A percentile compares a stretch with the other conserved stretches of the same genome.
These are phyloP conservation scores for Papilio xuthus DNA, from an alignment of 1,140 invertebrate species.

Conservation along the genomic window DNA sequence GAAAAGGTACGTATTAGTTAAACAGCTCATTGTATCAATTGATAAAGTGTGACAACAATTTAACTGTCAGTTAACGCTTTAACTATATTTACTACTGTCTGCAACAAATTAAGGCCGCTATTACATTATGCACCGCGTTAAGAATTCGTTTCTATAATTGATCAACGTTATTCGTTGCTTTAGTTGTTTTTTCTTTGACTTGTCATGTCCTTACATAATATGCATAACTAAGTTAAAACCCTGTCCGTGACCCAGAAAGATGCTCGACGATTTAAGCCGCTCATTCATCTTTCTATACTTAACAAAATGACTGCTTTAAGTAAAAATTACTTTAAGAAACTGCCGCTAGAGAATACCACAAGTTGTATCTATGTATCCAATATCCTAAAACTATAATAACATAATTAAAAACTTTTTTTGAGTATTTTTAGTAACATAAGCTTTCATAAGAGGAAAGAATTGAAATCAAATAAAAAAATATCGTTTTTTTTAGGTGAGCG, in stretches of 20 bases:
- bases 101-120: constrained; percentile 10
- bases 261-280: not conserved
- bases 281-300: not conserved
- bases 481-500: constrained; percentile 73
- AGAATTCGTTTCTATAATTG: not conserved
- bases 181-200: not conserved
- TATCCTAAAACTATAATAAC: too few species aligned
- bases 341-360: too few species aligned
- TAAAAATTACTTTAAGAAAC: too few species aligned
- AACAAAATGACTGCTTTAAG: not conserved
- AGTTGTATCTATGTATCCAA: too few species aligned
- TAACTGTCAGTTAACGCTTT: constrained; percentile 27
- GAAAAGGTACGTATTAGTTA: constrained; percentile 65
- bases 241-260: not conserved
- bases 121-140: not conserved
- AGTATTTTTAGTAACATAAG: too few species aligned
- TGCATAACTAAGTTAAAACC: not conserved
- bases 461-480: too few species aligned
- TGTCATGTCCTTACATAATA: not conserved
- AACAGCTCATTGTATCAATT: constrained; percentile 11
- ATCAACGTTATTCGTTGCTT: not conserved
- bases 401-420: too few species aligned
- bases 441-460: too few species aligned
- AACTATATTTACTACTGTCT: constrained; percentile 22
- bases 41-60: constrained; percentile 16